These are phyloP conservation scores for Liposcelis brunnea DNA, from an alignment of 2,888 invertebrate genomes.

Conservation along the genomic window DNA sequence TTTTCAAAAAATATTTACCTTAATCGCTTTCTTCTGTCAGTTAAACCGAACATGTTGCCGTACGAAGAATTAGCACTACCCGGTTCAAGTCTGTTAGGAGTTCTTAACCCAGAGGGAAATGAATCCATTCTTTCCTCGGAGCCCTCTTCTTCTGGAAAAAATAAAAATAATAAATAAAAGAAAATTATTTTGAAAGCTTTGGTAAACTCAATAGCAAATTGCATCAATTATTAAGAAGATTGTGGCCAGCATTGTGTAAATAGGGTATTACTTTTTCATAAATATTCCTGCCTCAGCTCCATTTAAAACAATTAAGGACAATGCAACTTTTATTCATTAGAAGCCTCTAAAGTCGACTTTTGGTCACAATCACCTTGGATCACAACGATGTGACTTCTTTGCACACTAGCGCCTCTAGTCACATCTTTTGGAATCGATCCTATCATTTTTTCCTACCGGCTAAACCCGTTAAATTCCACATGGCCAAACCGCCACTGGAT, in stretches of 20 bases:
- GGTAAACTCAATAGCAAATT: background rate
- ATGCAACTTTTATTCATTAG: too few species aligned
- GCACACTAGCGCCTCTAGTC: too few species aligned
- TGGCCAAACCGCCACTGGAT: too few species aligned
- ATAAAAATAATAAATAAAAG: background rate
- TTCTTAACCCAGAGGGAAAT: constrained; percentile 19
- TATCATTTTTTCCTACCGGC: too few species aligned
- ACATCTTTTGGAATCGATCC: too few species aligned
- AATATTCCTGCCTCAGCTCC: too few species aligned
- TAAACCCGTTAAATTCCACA: too few species aligned
- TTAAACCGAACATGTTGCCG: constrained; percentile 24
- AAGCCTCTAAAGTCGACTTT: too few species aligned
- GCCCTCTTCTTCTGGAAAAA: constrained; percentile 21
- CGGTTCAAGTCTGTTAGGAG: constrained; percentile 21
- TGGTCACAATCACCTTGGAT: too few species aligned
- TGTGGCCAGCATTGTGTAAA: constrained; percentile 3
- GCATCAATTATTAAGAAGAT: constrained; percentile 7
- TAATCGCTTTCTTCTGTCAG: constrained; percentile 30
- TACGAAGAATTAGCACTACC: constrained; percentile 18
- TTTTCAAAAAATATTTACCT: constrained; percentile 24
- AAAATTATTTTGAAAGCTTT: background rate
- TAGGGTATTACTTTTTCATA: too few species aligned
- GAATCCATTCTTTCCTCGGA: constrained; percentile 23
- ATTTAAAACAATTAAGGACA: too few species aligned
- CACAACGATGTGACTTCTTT: too few species aligned